Evolutionary conservation across 2,888 invertebrate genomes (phyloP), one percentile per base, ranked within the genome.

Genomic region (Melieria omissa): DNA sequence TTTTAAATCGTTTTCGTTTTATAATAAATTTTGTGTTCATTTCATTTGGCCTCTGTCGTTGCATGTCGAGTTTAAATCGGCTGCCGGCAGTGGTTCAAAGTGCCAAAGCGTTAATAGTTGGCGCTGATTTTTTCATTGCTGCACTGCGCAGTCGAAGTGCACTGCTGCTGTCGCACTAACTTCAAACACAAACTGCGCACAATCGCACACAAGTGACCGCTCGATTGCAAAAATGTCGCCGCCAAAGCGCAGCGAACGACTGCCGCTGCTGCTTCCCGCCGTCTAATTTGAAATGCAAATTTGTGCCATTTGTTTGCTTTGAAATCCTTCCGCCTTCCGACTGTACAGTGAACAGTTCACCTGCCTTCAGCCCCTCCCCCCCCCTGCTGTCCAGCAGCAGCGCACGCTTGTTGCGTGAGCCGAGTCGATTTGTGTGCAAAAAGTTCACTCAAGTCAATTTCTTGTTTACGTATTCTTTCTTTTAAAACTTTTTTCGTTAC

Each of bases 211-310:
- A 29, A 29, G 29, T 29, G 29, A 29, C 29, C 29, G 29, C 29
- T 29, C 29, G 29, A 29, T 29, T 29, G 29, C 29, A 29, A 29
- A 29, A 29, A 29, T 29, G 3, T 3, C 29, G 3, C 29, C 29
- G 29, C 29, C 29, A 29, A 29, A 29, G 29, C 29, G 29, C 29
- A 29, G 29, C 29, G 29, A 29, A 29, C 29, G 1, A 29, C 29
- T 29, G 29, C 29, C 29, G 2, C 29, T 3, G 2, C 29, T 3
- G 29, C 29, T 29, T 29, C 29, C 29, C 29, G 29, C 29, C 29
- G 29, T 29, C 29, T 45, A 66, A 66, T 66, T 70, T 60, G 60
- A 16, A 70, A 55, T 71, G 65, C 29, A 68, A 71, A 64, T 74
- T 65, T 52, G 14, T 41, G 49, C 52, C 46, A 72, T 67, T 66